These are phyloP conservation scores for Drosophila sproati DNA, from an alignment of 1,140 invertebrate genomes.

Conservation along the genomic window DNA sequence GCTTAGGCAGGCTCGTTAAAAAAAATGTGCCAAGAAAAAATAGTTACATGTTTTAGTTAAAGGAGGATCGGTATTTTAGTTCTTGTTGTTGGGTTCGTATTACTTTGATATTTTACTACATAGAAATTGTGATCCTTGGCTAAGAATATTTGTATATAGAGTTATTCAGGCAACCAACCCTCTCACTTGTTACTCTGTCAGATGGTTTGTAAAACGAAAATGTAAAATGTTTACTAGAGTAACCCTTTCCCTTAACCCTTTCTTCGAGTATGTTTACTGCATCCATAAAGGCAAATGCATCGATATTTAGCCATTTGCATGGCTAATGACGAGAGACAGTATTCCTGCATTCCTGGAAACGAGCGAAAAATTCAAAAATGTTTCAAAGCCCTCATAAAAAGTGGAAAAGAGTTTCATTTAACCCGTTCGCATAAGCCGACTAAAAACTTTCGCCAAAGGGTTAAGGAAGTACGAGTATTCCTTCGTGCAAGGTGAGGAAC, in stretches of 20 bases:
- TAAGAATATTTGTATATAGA: too few relatives aligned
- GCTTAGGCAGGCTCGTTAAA: too few relatives aligned
- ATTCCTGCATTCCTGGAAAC: constrained; percentile 57
- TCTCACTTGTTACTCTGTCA: neutral
- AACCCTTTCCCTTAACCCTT: too few relatives aligned
- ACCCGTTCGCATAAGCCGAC: constrained; percentile 51
- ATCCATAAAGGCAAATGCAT: constrained; percentile 31
- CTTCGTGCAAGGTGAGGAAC: constrained; percentile 48
- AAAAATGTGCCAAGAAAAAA: too few relatives aligned
- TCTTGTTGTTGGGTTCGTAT: too few relatives aligned
- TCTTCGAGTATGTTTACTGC: constrained; percentile 17
- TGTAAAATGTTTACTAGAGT: neutral
- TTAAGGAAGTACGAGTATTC: constrained; percentile 59
- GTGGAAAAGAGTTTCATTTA: constrained; percentile 49
- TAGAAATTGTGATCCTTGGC: too few relatives aligned
- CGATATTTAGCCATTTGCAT: constrained; percentile 48
- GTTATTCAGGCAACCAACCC: too few relatives aligned
- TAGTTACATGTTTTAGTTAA: too few relatives aligned
- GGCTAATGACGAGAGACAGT: constrained; percentile 48
- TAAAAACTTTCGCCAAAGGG: constrained; percentile 63
- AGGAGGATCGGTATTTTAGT: too few relatives aligned
- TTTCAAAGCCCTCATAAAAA: constrained; percentile 57
- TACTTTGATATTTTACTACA: too few relatives aligned
- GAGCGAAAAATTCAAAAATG: neutral
- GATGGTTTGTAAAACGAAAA: constrained; percentile 4